A percentile compares a stretch with the other conserved stretches of the same genome.
Evolutionary conservation across 2,888 invertebrate species (phyloP).

Genomic region (Scrobipalpa atriplicella): DNA sequence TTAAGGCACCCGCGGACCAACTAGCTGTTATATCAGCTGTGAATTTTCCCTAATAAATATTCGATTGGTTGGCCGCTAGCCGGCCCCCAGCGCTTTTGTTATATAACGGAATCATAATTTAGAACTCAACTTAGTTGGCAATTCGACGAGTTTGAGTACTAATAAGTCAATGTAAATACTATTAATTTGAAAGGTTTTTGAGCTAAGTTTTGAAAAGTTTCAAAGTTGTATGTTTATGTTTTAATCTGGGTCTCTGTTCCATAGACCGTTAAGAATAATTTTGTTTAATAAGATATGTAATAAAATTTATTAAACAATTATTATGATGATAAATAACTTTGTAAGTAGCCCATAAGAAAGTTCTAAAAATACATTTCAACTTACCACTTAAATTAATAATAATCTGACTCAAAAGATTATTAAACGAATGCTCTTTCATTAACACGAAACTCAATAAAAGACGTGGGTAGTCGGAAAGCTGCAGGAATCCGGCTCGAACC

Average conservation of each 20-base stretch:
- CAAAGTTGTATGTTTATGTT: too few relatives aligned
- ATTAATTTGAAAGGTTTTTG: neutral
- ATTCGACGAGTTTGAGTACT: conserved; percentile 56
- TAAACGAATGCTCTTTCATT: conserved; percentile 2
- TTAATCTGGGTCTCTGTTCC: too few relatives aligned
- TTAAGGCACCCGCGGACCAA: conserved; percentile 2
- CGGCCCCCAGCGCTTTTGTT: conserved; percentile 54
- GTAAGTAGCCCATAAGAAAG: neutral
- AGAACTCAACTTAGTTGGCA: conserved; percentile 59
- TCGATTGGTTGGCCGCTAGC: conserved; percentile 58
- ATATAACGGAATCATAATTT: conserved; percentile 74
- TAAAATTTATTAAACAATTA: neutral
- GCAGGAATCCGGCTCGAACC: conserved; percentile 40
- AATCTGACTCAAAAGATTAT: conserved; percentile 13
- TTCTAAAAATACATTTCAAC: neutral
- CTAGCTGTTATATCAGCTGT: conserved; percentile 70
- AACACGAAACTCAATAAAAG: conserved; percentile 5
- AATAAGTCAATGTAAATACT: conserved; percentile 50
- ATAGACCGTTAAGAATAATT: too few relatives aligned
- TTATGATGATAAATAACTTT: neutral
- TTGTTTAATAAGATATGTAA: too few relatives aligned
- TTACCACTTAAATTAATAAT: neutral
- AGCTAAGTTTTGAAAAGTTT: too few relatives aligned
- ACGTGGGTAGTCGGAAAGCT: conserved; percentile 4
- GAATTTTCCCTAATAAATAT: conserved; percentile 78